Percentiles rank a stretch among this genome's conserved stretches.
Conservation (phyloP, 2,797 vertebrate genomes). For the Saxicola maurus region DNA sequence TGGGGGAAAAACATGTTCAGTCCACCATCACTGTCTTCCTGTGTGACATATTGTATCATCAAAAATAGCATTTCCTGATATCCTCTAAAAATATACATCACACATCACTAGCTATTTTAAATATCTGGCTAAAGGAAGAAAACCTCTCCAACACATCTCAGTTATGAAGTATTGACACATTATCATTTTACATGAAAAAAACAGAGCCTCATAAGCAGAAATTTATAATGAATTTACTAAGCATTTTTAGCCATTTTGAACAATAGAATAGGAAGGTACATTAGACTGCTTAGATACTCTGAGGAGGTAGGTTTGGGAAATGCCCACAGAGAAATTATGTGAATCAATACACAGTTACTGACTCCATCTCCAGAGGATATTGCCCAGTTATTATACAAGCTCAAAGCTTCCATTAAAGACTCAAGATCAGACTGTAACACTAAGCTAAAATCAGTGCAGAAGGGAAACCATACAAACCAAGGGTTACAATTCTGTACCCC, state of each 20-base stretch:
- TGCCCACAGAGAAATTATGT: not conserved
- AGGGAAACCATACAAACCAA: not conserved
- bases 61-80: slow-evolving; percentile 27
- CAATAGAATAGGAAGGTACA: not conserved
- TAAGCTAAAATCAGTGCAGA: not conserved
- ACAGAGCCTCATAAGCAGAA: not conserved
- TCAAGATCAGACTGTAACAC: not conserved
- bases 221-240: not conserved
- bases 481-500: not conserved
- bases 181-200: not conserved
- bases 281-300: not conserved
- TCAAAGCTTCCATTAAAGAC: not conserved
- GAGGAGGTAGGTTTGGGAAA: not conserved
- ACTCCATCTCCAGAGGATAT: not conserved
- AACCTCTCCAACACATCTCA: not conserved
- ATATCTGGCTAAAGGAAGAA: slow-evolving; percentile 21
- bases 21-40: not conserved
- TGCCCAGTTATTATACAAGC: not conserved
- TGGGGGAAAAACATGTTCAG: not conserved
- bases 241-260: not conserved
- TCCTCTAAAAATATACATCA: slow-evolving; percentile 17
- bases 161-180: not conserved
- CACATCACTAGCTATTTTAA: slow-evolving; percentile 1
- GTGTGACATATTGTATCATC: not conserved
- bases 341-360: not conserved